A percentile compares a stretch with the other conserved stretches of the same genome.
These are phyloP conservation scores for Erithacus rubecula DNA, from an alignment of 2,797 vertebrate species.

Conservation along the genomic window DNA sequence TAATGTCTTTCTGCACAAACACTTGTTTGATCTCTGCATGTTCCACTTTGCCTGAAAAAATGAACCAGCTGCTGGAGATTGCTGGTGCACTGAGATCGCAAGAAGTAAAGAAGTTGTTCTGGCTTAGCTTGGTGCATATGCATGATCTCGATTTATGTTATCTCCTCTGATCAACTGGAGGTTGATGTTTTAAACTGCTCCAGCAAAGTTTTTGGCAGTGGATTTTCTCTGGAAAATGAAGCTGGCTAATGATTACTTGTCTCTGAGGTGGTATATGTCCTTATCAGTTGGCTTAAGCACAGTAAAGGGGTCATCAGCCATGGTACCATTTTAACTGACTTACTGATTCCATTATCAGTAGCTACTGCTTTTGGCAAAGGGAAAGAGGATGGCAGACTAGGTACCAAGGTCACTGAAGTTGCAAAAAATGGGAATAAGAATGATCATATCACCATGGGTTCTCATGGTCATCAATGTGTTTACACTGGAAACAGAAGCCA, in stretches of 20 bases:
- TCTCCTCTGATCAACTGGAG: not conserved
- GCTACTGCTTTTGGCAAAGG: not conserved
- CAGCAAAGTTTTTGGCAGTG: not conserved
- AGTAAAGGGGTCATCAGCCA: not conserved
- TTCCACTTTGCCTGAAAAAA: not conserved
- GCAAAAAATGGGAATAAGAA: not conserved
- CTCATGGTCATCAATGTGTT: not conserved
- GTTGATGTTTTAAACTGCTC: not conserved
- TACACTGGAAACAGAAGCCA: not conserved
- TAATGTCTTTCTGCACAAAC: not conserved
- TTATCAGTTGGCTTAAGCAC: not conserved
- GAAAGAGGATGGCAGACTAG: not conserved
- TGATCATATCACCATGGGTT: not conserved
- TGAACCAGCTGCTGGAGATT: not conserved
- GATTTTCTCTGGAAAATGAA: not conserved
- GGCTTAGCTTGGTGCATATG: not conserved
- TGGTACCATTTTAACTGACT: not conserved
- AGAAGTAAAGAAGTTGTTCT: not conserved
- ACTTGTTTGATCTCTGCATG: not conserved
- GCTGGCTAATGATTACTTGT: constrained; percentile 31
- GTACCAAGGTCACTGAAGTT: not conserved
- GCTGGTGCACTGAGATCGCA: not conserved
- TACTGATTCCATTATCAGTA: not conserved
- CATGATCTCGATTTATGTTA: not conserved
- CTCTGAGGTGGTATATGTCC: not conserved